Percentiles rank a stretch among this genome's conserved stretches.
phyloP scores from a whole-genome alignment of 2,888 invertebrate genomes.

The Cantharis nigra region DNA sequence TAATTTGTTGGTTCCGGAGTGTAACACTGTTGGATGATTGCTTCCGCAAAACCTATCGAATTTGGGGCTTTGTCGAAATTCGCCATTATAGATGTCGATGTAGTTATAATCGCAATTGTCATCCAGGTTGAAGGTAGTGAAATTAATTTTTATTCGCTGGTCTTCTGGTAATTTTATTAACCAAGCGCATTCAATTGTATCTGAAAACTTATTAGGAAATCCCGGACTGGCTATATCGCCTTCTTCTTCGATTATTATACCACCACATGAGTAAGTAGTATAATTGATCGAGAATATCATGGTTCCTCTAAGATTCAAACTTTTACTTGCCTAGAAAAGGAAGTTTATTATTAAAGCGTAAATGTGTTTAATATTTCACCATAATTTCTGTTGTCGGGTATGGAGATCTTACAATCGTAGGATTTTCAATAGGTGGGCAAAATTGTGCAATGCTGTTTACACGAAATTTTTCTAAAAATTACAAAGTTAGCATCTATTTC shows the following conservation, averaged over 20 bases:
- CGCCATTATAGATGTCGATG: constrained; percentile 61
- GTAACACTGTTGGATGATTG: constrained; percentile 53
- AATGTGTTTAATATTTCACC: constrained; percentile 36
- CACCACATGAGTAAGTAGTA: constrained; percentile 71
- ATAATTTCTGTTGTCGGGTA: constrained; percentile 39
- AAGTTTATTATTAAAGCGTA: not conserved
- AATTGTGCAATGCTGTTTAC: constrained; percentile 31
- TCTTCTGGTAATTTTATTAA: constrained; percentile 50
- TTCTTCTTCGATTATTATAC: constrained; percentile 56
- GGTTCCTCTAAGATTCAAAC: too few species aligned
- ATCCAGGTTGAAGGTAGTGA: constrained; percentile 61
- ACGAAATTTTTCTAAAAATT: constrained; percentile 18
- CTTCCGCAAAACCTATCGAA: constrained; percentile 68
- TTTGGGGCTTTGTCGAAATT: constrained; percentile 54
- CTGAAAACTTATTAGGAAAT: constrained; percentile 56
- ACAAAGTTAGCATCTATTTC: not conserved
- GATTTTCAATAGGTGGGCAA: constrained; percentile 42
- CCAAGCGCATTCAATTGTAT: constrained; percentile 76
- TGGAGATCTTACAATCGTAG: constrained; percentile 43
- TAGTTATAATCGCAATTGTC: constrained; percentile 63
- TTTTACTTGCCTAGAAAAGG: too few species aligned
- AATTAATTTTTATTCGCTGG: constrained; percentile 53
- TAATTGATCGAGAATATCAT: constrained; percentile 57
- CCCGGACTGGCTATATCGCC: constrained; percentile 61
- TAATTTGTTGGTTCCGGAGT: constrained; percentile 59